Base-by-base conservation (phyloP, 92 coral and sea anemone species). In the Montipora capitata region DNA sequence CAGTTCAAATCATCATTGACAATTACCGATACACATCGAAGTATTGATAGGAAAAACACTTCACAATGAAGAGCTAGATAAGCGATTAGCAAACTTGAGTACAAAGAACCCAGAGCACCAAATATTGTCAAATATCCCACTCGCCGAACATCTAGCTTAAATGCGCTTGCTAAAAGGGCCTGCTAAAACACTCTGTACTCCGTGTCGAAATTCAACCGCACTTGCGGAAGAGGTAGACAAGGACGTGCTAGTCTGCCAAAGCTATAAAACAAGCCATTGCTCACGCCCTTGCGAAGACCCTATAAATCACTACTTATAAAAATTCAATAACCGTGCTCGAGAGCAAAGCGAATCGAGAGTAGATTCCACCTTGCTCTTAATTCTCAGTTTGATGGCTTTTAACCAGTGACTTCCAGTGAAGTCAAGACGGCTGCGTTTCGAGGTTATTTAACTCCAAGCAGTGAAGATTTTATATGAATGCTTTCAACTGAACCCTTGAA, bases 41-140 rank as follows among this genome's bases (percentile, higher is more conserved):
- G 87, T 83, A 83, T 72, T 83, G 79, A 83, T 83, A 83, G 80
- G 72, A 20, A 58, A 61, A 72, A 83, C 87, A 83, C 87, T 83
- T 72, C 77, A 83, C 87, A 68, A 83, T 83, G 61, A 83, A 83
- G 87, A 14, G 87, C 35, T 59, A 83, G 79, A 83, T 83, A 83
- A 83, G 87, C 70, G 87, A 83, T 83, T 72, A 71, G 73, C 71
- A 15, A 10, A 44, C 59, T 56, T 8, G 61, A 8, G 13, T 12
- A 48, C 35, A 27, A 82, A 82, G 80, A 83, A 71, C 44, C 45
- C 63, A 15, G 72, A 11, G 45, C 71, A 57, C 72, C 71, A 72
- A 72, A 72, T 15, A 72, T 58, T 42, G 72, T 2, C 40, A 17
- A 40, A 45, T n/a, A 71, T 14, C 4, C 17, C 56, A n/a, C 57